Base-by-base conservation (phyloP, 2,797 vertebrate species). In the Anniella stebbinsi region DNA sequence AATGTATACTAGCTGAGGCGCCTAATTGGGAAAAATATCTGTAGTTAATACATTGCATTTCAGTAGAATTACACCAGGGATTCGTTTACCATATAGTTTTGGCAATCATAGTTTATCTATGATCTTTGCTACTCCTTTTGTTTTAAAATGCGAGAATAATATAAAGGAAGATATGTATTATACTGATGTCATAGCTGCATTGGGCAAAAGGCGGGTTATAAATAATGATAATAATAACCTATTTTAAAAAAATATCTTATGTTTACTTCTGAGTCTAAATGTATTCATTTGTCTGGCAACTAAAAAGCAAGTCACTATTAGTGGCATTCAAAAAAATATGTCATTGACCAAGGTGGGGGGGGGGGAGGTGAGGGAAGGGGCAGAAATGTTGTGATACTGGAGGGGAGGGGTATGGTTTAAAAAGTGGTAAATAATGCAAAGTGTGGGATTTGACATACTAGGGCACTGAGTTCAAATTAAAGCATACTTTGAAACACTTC, bases 101-200 rank as follows among this genome's bases (percentile, higher is more conserved):
- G 57, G 57, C 36, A 81, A 63, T 66, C 36, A 1, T 76, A 57
- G 13, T 87, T 75, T n/a, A 41, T 23, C 0, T 0, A 54, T 83
- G 82, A n/a, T 77, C 89, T 45, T 70, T 92, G 63, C 70, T 88
- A 0, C 38, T 86, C 63, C 89, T 93, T 75, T 92, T 92, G 1
- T 86, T 93, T 87, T 80, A 86, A 89, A 21, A 41, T 60, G 13
- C 69, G 70, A 72, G 88, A 92, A 93, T 88, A 93, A 88, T 87
- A 91, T 83, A 91, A 93, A 90, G 73, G 70, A 92, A 89, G 92
- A 91, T 41, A 73, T 88, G 33, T 81, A 88, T 84, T 48, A 45
- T 6, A 45, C 45, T 45, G 30, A 54, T 17, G 57, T 63, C 23
- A 75, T 9, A 41, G 25, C 23, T 28, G 17, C 33, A 72, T n/a